A percentile compares a stretch with the other conserved stretches of the same genome.
phyloP scores from a whole-genome alignment of 2,888 invertebrate species.

The Sclerodermus sp. region DNA sequence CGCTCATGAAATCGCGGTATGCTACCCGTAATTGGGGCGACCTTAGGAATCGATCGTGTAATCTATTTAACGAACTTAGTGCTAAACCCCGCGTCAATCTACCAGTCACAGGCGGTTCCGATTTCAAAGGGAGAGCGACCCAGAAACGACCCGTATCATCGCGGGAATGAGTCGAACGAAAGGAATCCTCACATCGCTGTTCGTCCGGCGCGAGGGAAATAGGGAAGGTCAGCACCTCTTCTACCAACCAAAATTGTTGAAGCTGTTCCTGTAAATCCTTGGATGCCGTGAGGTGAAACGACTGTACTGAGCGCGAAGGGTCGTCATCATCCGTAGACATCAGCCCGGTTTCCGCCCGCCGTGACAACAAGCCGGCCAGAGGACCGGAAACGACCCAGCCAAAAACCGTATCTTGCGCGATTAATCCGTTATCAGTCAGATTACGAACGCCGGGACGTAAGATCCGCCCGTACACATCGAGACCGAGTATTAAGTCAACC shows the following conservation, averaged over 20 bases:
- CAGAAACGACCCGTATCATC: too few species aligned
- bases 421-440: neutral
- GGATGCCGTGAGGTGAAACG: too few species aligned
- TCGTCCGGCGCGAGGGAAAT: too few species aligned
- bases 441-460: conserved; percentile 5
- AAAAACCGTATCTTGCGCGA: conserved; percentile 15
- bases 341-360: conserved; percentile 10
- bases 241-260: too few species aligned
- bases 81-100: neutral
- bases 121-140: too few species aligned
- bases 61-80: neutral
- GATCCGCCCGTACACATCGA: conserved; percentile 14
- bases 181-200: too few species aligned
- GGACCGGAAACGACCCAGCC: conserved; percentile 18
- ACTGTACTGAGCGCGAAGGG: too few species aligned
- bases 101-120: too few species aligned
- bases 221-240: too few species aligned
- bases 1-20: neutral
- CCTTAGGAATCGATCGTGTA: neutral
- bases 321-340: too few species aligned
- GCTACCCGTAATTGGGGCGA: neutral
- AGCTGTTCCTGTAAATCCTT: too few species aligned
- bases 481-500: conserved; percentile 16
- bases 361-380: neutral
- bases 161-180: too few species aligned